Conservation (phyloP, 2,113 vertebrate species). For the Ailurus styani region DNA sequence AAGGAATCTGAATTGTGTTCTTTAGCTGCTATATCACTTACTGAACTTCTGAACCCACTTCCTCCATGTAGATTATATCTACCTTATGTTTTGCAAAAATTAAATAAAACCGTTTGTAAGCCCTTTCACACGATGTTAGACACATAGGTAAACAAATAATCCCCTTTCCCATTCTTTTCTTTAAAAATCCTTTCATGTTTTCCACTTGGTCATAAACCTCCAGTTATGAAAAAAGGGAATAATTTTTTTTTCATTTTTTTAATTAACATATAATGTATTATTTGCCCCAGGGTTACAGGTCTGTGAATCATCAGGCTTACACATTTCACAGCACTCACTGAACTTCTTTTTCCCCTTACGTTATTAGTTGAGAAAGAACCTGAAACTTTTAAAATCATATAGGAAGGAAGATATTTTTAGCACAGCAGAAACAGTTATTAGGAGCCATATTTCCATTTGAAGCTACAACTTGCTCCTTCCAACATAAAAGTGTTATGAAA, state of each 20-base stretch:
- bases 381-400: neutral
- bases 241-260: no score
- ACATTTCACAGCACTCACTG: no score
- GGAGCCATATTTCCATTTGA: neutral
- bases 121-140: neutral
- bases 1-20: no score
- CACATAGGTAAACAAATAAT: neutral
- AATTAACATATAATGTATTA: no score
- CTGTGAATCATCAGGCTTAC: no score
- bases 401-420: constrained; percentile 43
- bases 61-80: neutral
- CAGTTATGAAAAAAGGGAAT: neutral
- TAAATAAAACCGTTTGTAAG: neutral
- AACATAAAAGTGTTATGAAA: neutral
- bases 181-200: constrained; percentile 24
- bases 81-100: neutral
- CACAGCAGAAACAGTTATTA: neutral
- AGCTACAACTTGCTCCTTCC: neutral
- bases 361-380: constrained; percentile 13
- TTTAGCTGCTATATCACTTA: neutral
- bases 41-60: neutral
- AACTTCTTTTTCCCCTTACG: neutral
- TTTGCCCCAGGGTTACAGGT: no score
- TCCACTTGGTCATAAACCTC: neutral
- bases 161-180: neutral